Base-by-base conservation (phyloP, 1,140 invertebrate species). In the Triops cancriformis region DNA sequence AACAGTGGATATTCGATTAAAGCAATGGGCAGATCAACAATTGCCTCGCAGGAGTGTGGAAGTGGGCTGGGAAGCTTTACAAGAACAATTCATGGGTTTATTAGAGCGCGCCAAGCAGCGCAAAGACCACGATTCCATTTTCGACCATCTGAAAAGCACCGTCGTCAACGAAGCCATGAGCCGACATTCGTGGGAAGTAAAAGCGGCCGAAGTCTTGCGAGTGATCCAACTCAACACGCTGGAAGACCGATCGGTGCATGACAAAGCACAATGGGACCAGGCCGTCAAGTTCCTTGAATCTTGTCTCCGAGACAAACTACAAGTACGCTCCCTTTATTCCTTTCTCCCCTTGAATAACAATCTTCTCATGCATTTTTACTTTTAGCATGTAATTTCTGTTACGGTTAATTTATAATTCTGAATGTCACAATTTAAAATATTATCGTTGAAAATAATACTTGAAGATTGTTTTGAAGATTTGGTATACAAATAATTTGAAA, bases 221-320 rank as follows among this genome's bases (percentile, higher is more conserved):
- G 93, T 98, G 1, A 94, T 99, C 76, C 98, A 99, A 86, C 83
- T 97, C 18, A 98, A 98, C 84, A 93, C 94, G 11, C 85, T 99
- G 3, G 96, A 98, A 84, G 97, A 99, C 87, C 88, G 93, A 43
- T 92, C 91, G 76, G 93, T 99, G 31, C 89, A 90, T 74, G 95
- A 98, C 82, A 96, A 98, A 84, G 86, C 89, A 26, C 93, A 98
- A 79, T 99, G 98, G 98, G 96, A 99, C 85, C 86, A 89, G 41
- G 95, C 97, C 28, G 92, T 98, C 0, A 88, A 90, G 80, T 98
- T 99, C 83, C 88, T 99, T 82, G 94, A 98, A 83, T 87, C 87
- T 0, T 93, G 93, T 0, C 87, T 98, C 0, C 90, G 90, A 82
- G 91, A 95, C 37, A 93, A 92, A 81, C 84, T 98, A 0, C 83